phyloP scores from a whole-genome alignment of 2,888 invertebrate species.

The Nomada hirtipes region DNA sequence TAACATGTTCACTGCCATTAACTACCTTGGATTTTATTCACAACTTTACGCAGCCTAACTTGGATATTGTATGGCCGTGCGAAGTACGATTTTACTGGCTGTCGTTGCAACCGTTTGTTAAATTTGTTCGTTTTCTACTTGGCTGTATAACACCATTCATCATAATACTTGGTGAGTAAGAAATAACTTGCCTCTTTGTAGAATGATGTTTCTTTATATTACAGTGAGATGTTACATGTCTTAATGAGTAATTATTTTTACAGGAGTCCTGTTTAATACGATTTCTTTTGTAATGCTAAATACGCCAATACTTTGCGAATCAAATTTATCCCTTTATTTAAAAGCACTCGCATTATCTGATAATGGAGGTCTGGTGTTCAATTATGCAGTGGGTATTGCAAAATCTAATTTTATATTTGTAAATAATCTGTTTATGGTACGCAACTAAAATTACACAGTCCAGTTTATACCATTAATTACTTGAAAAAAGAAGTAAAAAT shows the following conservation, averaged over 20 bases:
- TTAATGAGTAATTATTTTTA: conserved; percentile 28
- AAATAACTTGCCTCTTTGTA: neutral
- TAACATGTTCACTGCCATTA: conserved; percentile 70
- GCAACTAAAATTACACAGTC: conserved; percentile 14
- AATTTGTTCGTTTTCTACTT: conserved; percentile 75
- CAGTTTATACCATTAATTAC: neutral
- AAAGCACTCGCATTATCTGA: conserved; percentile 81
- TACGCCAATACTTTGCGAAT: conserved; percentile 77
- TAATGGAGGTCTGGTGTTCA: conserved; percentile 80
- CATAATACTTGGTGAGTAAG: conserved; percentile 78
- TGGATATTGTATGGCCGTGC: conserved; percentile 79
- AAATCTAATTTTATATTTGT: conserved; percentile 75
- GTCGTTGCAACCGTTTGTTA: conserved; percentile 76
- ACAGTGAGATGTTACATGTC: neutral
- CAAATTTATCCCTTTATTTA: conserved; percentile 80
- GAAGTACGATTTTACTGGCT: conserved; percentile 80
- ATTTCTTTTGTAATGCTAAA: conserved; percentile 80
- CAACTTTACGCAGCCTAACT: conserved; percentile 69
- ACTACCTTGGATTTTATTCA: conserved; percentile 75
- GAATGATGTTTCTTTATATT: neutral
- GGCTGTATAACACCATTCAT: conserved; percentile 79
- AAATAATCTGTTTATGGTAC: conserved; percentile 80
- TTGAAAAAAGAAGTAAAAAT: conserved; percentile 14
- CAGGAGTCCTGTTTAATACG: conserved; percentile 79
- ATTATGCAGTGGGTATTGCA: conserved; percentile 80